Evolutionary conservation across 2,797 vertebrate genomes (phyloP).

Genomic region (Pogoniulus pusillus): DNA sequence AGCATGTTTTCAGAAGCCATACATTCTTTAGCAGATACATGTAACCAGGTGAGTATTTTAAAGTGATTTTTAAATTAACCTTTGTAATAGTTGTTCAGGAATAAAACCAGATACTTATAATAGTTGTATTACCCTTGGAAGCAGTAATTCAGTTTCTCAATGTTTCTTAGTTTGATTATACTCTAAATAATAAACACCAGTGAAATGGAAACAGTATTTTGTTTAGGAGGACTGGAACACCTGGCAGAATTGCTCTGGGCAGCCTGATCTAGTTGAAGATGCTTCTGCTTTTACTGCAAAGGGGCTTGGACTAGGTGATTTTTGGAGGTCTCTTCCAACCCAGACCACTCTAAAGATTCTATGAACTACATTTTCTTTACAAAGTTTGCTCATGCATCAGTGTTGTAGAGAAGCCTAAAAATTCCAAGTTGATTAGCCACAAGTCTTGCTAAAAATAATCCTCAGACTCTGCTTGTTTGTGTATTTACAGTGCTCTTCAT

Average conservation of each 20-base stretch:
- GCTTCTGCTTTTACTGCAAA: too few relatives aligned
- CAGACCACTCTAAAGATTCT: too few relatives aligned
- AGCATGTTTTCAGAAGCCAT: constrained; percentile 99
- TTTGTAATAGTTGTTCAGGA: background rate
- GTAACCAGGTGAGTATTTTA: constrained; percentile 87
- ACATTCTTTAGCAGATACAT: constrained; percentile 97
- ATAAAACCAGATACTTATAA: background rate
- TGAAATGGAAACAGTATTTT: background rate
- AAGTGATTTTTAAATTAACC: background rate
- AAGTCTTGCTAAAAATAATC: background rate
- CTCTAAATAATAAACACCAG: background rate
- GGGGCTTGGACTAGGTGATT: too few relatives aligned
- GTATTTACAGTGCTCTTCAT: background rate
- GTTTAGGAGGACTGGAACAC: background rate
- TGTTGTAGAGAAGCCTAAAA: background rate
- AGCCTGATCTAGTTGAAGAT: too few relatives aligned
- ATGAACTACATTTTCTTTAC: background rate
- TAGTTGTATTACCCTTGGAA: background rate
- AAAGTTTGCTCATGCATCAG: background rate
- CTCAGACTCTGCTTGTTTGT: background rate
- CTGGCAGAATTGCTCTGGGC: background rate
- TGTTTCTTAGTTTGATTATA: background rate
- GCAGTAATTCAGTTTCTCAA: background rate
- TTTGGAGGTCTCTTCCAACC: too few relatives aligned
- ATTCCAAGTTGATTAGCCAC: background rate